phyloP scores from a whole-genome alignment of 2,113 vertebrate species.

The Chitala chitala region DNA sequence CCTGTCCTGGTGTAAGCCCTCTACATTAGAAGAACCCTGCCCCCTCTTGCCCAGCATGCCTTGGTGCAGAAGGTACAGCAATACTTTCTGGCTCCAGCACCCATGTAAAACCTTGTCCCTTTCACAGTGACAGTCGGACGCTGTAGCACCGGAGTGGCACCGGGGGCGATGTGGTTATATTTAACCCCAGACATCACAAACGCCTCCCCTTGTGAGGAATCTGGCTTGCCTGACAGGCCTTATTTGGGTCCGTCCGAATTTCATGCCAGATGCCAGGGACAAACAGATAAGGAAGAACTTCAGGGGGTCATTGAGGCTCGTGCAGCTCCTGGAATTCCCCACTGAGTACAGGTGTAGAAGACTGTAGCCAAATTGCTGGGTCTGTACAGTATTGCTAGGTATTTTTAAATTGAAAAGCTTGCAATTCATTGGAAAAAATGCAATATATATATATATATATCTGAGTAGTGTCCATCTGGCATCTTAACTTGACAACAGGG shows the following conservation, averaged over 20 bases:
- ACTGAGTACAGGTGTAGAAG: not conserved
- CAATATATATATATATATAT: too few relatives aligned
- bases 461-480: too few relatives aligned
- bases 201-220: constrained; percentile 26
- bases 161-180: constrained; percentile 35
- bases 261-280: constrained; percentile 29
- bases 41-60: constrained; percentile 23
- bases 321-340: not conserved
- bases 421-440: too few relatives aligned
- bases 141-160: too few relatives aligned
- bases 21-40: too few relatives aligned
- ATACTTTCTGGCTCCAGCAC: not conserved
- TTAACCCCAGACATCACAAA: constrained; percentile 32
- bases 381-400: too few relatives aligned
- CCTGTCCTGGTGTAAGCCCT: not conserved
- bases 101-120: constrained; percentile 5
- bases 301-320: not conserved
- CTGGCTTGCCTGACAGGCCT: constrained; percentile 31
- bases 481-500: too few relatives aligned
- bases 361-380: not conserved
- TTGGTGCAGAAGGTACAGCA: constrained; percentile 27
- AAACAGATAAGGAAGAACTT: constrained; percentile 35
- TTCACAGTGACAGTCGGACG: too few relatives aligned
- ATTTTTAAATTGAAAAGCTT: too few relatives aligned
- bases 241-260: constrained; percentile 36